Percentiles rank a stretch among this genome's conserved stretches.
phyloP scores from a whole-genome alignment of 2,797 vertebrate species.

The Podarcis siculus region DNA sequence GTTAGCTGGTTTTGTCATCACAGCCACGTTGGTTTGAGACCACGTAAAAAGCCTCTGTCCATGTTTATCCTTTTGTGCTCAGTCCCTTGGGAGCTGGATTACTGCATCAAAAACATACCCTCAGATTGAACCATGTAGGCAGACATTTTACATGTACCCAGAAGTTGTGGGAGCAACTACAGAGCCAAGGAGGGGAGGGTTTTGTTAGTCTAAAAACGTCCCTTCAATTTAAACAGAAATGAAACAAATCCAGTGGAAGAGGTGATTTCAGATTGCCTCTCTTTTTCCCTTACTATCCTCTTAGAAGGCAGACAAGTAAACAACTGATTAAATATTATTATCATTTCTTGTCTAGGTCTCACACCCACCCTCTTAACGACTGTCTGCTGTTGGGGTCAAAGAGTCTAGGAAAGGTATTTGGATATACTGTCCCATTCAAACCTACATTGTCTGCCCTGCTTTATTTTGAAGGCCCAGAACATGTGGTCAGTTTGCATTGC shows the following conservation, averaged over 20 bases:
- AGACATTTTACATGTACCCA: background rate
- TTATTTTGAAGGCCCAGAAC: constrained; percentile 1
- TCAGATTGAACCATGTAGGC: background rate
- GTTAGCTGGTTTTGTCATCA: background rate
- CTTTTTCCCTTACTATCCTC: background rate
- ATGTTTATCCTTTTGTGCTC: background rate
- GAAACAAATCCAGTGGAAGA: background rate
- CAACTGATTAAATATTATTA: constrained; percentile 15
- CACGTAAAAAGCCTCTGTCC: background rate
- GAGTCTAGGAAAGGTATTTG: constrained; percentile 20
- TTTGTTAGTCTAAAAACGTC: background rate
- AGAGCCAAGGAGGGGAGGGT: background rate
- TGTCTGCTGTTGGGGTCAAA: background rate
- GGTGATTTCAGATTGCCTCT: too few species aligned
- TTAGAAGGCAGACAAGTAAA: background rate
- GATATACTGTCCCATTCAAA: background rate
- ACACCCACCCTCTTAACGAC: background rate
- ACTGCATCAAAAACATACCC: background rate
- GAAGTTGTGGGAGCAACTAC: background rate
- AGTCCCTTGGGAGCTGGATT: background rate
- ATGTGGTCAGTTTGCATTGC: background rate
- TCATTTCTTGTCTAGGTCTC: background rate
- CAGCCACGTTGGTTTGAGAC: background rate
- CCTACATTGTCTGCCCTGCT: background rate
- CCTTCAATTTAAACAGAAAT: background rate